phyloP scores from a whole-genome alignment of 2,797 vertebrate species.

The Apogon talboti region DNA sequence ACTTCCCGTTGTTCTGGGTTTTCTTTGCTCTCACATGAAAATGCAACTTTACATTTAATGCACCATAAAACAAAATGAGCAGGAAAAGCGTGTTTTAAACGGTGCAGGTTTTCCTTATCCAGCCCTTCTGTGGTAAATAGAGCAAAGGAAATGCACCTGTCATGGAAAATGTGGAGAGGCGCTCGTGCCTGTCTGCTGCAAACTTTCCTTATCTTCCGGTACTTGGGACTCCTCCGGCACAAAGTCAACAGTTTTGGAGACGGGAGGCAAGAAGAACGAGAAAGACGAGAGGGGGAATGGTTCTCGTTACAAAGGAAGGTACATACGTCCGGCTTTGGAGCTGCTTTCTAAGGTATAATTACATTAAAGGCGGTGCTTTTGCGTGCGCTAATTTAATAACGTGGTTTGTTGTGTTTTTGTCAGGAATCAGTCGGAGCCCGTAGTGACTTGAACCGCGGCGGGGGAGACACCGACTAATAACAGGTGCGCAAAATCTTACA shows the following conservation, averaged over 20 bases:
- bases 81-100: neutral
- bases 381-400: neutral
- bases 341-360: neutral
- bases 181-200: slow-evolving; percentile 28
- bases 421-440: slow-evolving; percentile 7
- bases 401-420: slow-evolving; percentile 1
- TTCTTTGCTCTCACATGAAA: neutral
- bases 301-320: neutral
- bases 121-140: slow-evolving; percentile 23
- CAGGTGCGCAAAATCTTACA: slow-evolving; percentile 51
- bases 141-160: slow-evolving; percentile 72
- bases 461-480: slow-evolving; percentile 11
- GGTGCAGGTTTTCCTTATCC: slow-evolving; percentile 48
- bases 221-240: slow-evolving; percentile 25
- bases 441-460: neutral
- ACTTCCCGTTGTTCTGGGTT: slow-evolving; percentile 1
- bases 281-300: neutral
- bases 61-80: neutral
- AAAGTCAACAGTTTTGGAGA: slow-evolving; percentile 36
- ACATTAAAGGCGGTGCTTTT: neutral
- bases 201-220: slow-evolving; percentile 79
- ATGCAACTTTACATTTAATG: neutral
- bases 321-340: neutral
- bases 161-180: slow-evolving; percentile 61
- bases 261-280: slow-evolving; percentile 7